Percentiles rank a stretch among this genome's conserved stretches.
phyloP scores from a whole-genome alignment of 2,113 vertebrate species.

The Leiothrix lutea region DNA sequence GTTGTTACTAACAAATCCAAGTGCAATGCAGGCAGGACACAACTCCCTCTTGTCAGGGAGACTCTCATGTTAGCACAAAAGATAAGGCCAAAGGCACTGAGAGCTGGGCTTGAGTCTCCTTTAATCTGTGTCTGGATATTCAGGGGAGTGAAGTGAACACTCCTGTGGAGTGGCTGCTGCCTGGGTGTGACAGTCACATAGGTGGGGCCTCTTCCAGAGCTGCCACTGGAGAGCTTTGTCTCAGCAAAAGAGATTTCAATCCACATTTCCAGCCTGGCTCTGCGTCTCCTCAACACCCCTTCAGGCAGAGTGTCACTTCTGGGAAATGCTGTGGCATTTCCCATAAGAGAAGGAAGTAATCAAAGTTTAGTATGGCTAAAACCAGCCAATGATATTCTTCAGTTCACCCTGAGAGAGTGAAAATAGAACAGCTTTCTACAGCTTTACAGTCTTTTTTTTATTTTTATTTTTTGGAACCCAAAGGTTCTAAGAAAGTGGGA shows the following conservation, averaged over 20 bases:
- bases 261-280: fast-evolving
- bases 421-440: neutral
- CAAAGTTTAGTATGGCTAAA: neutral
- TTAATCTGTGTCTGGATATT: neutral
- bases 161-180: neutral
- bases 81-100: neutral
- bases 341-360: neutral
- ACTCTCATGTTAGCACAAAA: neutral
- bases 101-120: neutral
- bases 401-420: neutral
- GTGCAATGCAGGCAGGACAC: neutral
- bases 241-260: neutral
- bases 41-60: neutral
- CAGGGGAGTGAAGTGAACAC: neutral
- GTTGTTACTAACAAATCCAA: neutral
- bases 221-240: neutral
- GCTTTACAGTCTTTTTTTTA: neutral
- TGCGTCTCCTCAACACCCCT: neutral
- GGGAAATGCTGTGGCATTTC: neutral
- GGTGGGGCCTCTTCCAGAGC: neutral
- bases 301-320: too few relatives aligned
- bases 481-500: neutral
- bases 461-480: neutral
- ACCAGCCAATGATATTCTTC: neutral
- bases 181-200: neutral